Evolutionary conservation across 2,888 invertebrate genomes (phyloP).

Genomic region (Hetaerina titia): DNA sequence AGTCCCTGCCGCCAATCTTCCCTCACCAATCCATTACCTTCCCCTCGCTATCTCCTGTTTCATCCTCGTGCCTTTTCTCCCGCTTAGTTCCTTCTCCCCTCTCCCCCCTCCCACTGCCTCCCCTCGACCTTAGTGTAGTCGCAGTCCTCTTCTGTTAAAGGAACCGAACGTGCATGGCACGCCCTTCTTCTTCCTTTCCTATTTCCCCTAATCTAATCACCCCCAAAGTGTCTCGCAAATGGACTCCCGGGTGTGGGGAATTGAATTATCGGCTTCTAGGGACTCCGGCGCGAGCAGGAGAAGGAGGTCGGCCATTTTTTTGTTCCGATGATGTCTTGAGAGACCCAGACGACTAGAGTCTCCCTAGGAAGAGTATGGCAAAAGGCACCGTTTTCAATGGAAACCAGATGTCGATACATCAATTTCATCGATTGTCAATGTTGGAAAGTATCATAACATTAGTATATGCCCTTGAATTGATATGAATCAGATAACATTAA

Average conservation of each 20-base stretch:
- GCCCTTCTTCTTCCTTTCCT: background rate
- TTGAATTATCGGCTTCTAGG: conserved; percentile 54
- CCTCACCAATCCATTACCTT: background rate
- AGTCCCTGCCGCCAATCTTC: too few species aligned
- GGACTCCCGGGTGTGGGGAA: conserved; percentile 62
- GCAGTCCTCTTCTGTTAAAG: conserved; percentile 16
- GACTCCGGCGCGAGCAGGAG: conserved; percentile 30
- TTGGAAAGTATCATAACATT: too few species aligned
- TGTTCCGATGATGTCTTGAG: conserved; percentile 42
- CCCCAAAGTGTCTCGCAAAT: conserved; percentile 61
- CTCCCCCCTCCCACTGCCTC: background rate
- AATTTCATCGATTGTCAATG: too few species aligned
- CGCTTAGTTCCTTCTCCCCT: background rate
- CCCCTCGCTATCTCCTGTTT: background rate
- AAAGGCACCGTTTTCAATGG: background rate
- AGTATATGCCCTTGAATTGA: too few species aligned
- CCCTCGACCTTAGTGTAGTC: background rate
- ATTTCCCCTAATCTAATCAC: conserved; percentile 60
- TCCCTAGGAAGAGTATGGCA: background rate
- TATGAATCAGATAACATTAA: too few species aligned
- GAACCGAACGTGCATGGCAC: conserved; percentile 32
- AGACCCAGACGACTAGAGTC: background rate
- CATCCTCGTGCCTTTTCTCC: too few species aligned
- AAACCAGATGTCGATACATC: background rate
- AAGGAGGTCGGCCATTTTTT: conserved; percentile 29